Evolutionary conservation across 2,888 invertebrate genomes (phyloP).

Genomic region (Apodemia mormo): DNA sequence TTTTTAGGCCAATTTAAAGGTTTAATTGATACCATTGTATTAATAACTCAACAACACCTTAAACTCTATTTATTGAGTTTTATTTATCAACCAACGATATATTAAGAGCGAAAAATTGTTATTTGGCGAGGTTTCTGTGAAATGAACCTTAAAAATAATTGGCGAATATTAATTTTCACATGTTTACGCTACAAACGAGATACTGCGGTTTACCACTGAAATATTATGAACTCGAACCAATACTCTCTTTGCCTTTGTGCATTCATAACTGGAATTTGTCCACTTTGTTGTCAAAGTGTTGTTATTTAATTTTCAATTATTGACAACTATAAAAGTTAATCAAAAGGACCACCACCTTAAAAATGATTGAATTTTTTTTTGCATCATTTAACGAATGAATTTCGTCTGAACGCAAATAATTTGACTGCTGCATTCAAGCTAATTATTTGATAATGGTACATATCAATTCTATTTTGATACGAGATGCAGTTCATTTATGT

Average conservation of each 20-base stretch:
- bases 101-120: too few species aligned
- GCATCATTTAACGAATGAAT: not conserved
- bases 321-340: not conserved
- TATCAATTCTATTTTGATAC: not conserved
- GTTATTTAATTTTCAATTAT: too few species aligned
- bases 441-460: not conserved
- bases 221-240: not conserved
- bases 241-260: not conserved
- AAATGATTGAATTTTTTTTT: not conserved
- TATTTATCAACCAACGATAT: too few species aligned
- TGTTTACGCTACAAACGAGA: not conserved
- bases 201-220: not conserved
- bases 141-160: not conserved
- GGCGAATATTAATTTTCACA: conserved; percentile 5
- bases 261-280: not conserved
- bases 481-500: not conserved
- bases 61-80: too few species aligned
- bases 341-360: not conserved
- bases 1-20: too few species aligned
- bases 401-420: not conserved
- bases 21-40: too few species aligned
- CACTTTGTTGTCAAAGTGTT: too few species aligned
- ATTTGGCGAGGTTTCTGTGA: too few species aligned
- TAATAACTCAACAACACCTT: too few species aligned
- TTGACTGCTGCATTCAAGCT: not conserved